A percentile compares a stretch with the other conserved stretches of the same genome.
Conservation (phyloP, 2,797 vertebrate species). For the Sternarchorhynchus goeldii region DNA sequence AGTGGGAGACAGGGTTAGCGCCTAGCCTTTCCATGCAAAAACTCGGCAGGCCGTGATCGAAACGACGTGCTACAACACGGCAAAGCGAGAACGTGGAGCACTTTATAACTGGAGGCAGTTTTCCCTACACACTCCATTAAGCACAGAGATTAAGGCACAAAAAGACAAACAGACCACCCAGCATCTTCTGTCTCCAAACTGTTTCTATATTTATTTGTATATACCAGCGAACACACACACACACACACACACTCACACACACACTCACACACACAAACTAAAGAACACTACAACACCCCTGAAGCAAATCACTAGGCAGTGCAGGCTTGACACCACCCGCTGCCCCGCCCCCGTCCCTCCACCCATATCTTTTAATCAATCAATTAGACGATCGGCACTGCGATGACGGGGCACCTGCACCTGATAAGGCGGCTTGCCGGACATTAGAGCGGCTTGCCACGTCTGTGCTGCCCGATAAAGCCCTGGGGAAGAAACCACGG, state of each 20-base stretch:
- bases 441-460: conserved; percentile 56
- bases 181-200: conserved; percentile 28
- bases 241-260: not conserved
- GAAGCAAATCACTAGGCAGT: conserved; percentile 43
- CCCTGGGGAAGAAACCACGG: conserved; percentile 53
- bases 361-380: conserved; percentile 71
- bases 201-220: conserved; percentile 16
- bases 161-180: conserved; percentile 29
- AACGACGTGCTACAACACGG: conserved; percentile 62
- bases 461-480: conserved; percentile 68
- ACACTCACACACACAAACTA: conserved; percentile 12
- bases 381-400: conserved; percentile 61
- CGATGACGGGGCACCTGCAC: conserved; percentile 52
- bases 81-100: conserved; percentile 10
- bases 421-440: conserved; percentile 69
- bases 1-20: not conserved
- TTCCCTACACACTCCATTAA: conserved; percentile 57
- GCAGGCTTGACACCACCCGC: conserved; percentile 46
- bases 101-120: conserved; percentile 41
- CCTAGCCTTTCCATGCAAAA: conserved; percentile 42
- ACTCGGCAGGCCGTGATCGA: conserved; percentile 63
- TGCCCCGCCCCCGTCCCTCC: conserved; percentile 16
- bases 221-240: not conserved
- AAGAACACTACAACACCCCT: not conserved
- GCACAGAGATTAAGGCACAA: conserved; percentile 41